Evolutionary conservation across 2,113 vertebrate genomes (phyloP).

Genomic region (Elephantulus edwardii): DNA sequence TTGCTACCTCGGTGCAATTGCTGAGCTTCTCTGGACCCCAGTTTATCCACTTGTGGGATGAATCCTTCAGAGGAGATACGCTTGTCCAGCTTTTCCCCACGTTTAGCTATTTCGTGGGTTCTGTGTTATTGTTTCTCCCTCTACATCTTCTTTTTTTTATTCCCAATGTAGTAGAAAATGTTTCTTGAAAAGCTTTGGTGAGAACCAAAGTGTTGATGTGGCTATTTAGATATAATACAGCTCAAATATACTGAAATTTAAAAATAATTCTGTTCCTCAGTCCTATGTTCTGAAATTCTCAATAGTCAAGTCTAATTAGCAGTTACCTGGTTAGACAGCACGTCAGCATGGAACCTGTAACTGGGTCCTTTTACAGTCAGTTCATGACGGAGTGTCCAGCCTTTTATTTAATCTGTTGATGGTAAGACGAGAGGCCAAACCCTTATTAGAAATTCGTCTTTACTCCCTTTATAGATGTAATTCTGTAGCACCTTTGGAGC

Average conservation of each 20-base stretch:
- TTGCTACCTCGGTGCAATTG: not conserved
- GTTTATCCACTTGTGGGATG: conserved; percentile 47
- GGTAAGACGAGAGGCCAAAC: not conserved
- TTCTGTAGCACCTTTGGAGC: not conserved
- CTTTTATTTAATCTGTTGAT: conserved; percentile 18
- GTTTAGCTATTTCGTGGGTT: conserved; percentile 19
- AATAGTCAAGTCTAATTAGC: not conserved
- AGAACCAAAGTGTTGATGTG: not conserved
- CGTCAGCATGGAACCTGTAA: not conserved
- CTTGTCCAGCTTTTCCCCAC: conserved; percentile 25
- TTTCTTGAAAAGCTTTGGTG: conserved; percentile 12
- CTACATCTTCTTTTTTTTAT: not conserved
- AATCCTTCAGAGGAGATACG: conserved; percentile 28
- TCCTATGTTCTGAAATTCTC: not conserved
- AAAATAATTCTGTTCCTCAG: not conserved
- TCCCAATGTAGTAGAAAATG: not conserved
- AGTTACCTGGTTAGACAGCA: not conserved
- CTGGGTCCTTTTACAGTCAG: not conserved
- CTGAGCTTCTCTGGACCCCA: not conserved
- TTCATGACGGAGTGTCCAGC: not conserved
- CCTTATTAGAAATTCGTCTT: not conserved
- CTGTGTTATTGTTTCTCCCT: not conserved
- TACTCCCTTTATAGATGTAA: conserved; percentile 16
- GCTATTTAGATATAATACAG: not conserved
- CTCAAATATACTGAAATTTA: not conserved